Conservation (phyloP, 2,113 vertebrate genomes). For the Ginglymostoma cirratum region DNA sequence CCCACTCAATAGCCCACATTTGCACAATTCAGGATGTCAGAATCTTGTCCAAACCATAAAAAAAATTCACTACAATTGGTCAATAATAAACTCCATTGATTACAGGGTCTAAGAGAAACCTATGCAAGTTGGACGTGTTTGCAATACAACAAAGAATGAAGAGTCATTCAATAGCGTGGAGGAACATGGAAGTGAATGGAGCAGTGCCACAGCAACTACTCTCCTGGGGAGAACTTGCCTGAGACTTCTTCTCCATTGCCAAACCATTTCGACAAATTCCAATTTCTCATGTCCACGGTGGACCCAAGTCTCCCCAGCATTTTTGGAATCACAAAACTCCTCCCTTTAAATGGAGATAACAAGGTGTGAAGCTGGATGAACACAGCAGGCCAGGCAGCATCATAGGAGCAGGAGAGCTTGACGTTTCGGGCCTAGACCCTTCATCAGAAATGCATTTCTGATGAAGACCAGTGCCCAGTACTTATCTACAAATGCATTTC, state of each 20-base stretch:
- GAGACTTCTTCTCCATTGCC: neutral
- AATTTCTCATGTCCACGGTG: neutral
- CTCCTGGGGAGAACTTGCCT: neutral
- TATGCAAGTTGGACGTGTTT: neutral
- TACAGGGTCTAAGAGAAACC: neutral
- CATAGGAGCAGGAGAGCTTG: too few relatives aligned
- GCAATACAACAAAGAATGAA: neutral
- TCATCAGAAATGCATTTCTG: too few relatives aligned
- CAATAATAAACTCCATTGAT: neutral
- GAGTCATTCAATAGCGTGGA: neutral
- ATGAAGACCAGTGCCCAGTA: too few relatives aligned
- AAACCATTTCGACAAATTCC: neutral
- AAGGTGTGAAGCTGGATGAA: too few relatives aligned
- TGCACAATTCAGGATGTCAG: constrained; percentile 43
- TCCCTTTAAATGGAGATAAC: neutral
- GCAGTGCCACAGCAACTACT: neutral
- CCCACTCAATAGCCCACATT: constrained; percentile 48
- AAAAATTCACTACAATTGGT: neutral
- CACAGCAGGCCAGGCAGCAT: too few relatives aligned
- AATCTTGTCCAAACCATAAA: neutral
- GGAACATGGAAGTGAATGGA: neutral
- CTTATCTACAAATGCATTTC: too few relatives aligned
- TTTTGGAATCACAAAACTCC: neutral
- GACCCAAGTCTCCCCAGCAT: neutral
- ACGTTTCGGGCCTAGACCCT: too few relatives aligned